phyloP scores from a whole-genome alignment of 2,113 vertebrate species.

The Phoxinus phoxinus region DNA sequence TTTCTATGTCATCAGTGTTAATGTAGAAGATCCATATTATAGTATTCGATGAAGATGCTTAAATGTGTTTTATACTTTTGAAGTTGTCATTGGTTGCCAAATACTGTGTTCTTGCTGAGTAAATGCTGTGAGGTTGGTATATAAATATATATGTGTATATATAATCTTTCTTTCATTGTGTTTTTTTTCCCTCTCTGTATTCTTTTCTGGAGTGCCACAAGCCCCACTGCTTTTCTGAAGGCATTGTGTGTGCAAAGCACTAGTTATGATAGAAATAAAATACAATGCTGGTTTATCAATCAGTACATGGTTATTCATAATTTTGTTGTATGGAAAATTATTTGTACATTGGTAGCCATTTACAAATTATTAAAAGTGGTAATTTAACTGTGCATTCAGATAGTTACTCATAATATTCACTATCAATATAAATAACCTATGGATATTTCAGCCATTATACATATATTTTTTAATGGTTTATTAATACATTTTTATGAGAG shows the following conservation, averaged over 20 bases:
- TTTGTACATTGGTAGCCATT: background rate
- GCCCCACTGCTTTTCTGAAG: constrained; percentile 72
- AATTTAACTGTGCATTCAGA: background rate
- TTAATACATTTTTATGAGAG: background rate
- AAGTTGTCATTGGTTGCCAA: constrained; percentile 78
- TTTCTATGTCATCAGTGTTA: constrained; percentile 72
- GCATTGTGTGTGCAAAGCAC: constrained; percentile 66
- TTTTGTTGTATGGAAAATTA: background rate
- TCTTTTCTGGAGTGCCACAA: constrained; percentile 72
- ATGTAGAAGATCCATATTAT: constrained; percentile 72
- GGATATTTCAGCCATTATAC: background rate
- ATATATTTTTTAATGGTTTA: background rate
- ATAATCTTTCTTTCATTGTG: constrained; percentile 67
- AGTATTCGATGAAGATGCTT: constrained; percentile 69
- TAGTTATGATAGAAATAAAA: constrained; percentile 77
- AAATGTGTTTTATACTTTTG: constrained; percentile 57
- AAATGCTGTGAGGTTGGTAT: constrained; percentile 61
- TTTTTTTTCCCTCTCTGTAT: constrained; percentile 70
- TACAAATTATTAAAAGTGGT: background rate
- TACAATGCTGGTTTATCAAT: constrained; percentile 67
- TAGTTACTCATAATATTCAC: background rate
- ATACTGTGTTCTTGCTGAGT: constrained; percentile 73
- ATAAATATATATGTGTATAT: constrained; percentile 45
- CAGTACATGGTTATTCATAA: constrained; percentile 10
- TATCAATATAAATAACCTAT: background rate